Percentiles rank a stretch among this genome's conserved stretches.
Evolutionary conservation across 2,888 invertebrate genomes (phyloP).

Genomic region (Byasa hedistus): DNA sequence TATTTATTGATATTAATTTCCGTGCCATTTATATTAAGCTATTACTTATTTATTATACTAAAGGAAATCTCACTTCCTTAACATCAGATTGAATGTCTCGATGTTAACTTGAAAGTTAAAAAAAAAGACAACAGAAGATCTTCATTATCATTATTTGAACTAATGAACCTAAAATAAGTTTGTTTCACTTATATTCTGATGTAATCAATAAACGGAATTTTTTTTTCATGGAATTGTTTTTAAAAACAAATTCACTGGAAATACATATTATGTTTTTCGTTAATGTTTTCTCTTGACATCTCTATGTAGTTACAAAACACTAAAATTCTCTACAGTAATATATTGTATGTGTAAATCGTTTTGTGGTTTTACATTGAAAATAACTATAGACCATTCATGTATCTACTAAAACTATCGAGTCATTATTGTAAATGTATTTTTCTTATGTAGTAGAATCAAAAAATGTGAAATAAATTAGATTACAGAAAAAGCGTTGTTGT

Average conservation of each 20-base stretch:
- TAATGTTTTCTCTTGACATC: too few relatives aligned
- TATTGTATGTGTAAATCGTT: constrained; percentile 3
- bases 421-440: constrained; percentile 13
- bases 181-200: too few relatives aligned
- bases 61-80: neutral
- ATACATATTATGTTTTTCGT: too few relatives aligned
- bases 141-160: too few relatives aligned
- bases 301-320: neutral
- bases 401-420: neutral
- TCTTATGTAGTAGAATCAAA: constrained; percentile 10
- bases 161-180: too few relatives aligned
- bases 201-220: too few relatives aligned
- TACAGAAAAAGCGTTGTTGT: neutral
- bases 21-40: neutral
- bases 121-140: too few relatives aligned
- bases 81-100: neutral
- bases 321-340: neutral
- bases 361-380: neutral
- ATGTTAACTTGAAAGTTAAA: neutral
- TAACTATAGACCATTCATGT: neutral
- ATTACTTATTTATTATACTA: neutral
- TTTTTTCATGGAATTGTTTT: too few relatives aligned
- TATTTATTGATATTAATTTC: neutral
- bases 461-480: constrained; percentile 14
- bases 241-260: too few relatives aligned